Base-by-base conservation (phyloP, 1,140 invertebrate genomes). In the Melitaea cinxia region DNA sequence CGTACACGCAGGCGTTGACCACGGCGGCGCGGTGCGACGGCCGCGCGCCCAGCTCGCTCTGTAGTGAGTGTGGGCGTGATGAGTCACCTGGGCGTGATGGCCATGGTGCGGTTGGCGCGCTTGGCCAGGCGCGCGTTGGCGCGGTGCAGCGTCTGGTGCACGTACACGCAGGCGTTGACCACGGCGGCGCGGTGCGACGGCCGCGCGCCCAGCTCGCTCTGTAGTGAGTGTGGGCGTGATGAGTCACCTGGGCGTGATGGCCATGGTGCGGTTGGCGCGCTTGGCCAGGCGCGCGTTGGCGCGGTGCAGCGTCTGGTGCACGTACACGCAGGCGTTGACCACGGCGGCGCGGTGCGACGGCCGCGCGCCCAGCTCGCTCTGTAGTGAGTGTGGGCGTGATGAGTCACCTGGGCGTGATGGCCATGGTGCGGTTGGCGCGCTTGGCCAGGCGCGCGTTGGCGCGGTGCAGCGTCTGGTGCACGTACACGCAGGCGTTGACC, bases 1-100 rank as follows among this genome's bases (percentile, higher is more conserved):
- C 98, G 83, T 99, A 99, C 9, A 99, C 98, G 85, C 97, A 99
- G 0, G 98, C 97, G 91, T 99, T n/a, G n/a, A n/a, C n/a, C n/a
- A n/a, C n/a, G n/a, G n/a, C n/a, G n/a, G n/a, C n/a, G n/a, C n/a
- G n/a, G n/a, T n/a, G n/a, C n/a, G n/a, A n/a, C n/a, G n/a, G n/a
- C n/a, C n/a, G n/a, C n/a, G n/a, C n/a, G n/a, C n/a, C n/a, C n/a
- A n/a, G n/a, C n/a, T n/a, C n/a, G n/a, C n/a, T n/a, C n/a, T n/a
- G n/a, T n/a, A n/a, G n/a, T n/a, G n/a, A n/a, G n/a, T n/a, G n/a
- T n/a, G n/a, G n/a, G n/a, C n/a, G n/a, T n/a, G n/a, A 28, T 3
- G 26, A 7, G 26, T 3, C 7, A 28, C 26, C 26, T 28, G 3
- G 26, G 26, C 26, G 26, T 28, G 19, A 99, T 98, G 2, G 98